Evolutionary conservation across 2,113 vertebrate genomes (phyloP), one percentile per base, ranked within the genome.

Genomic region (Trichomycterus rosablanca): DNA sequence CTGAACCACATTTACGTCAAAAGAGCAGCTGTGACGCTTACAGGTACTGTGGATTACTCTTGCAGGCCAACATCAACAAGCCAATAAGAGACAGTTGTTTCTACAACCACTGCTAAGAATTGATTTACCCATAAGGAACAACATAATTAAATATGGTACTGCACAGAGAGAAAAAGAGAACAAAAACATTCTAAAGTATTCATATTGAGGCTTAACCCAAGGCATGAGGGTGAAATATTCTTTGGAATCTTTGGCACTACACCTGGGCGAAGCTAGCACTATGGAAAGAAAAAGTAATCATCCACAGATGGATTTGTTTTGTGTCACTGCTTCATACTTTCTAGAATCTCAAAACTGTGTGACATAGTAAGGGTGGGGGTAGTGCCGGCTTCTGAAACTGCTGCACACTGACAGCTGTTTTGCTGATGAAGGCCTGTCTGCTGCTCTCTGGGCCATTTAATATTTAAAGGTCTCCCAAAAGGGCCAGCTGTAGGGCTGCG

Each of bases 391-490:
- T 62, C 57, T 53, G 15, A 20, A 46, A 44, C 50, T 68, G 20
- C 57, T 66, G 66, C 64, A 84, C 76, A 66, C 80, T 54, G 8
- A 78, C 81, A 78, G 56, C 78, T 81, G 84, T 49, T 71, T 74
- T 4, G 63, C 43, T 48, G 65, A 77, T 80, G 1, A 62, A 60
- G 56, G 5, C 1, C 11, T 52, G 52, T 1, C 59, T 50, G 60
- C 59, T 15, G 18, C 18, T 35, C 22, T 49, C 54, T 1, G 79
- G 48, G 85, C n/a, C 86, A 74, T 90, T 89, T 85, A 86, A 88
- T 86, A 32, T 87, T 91, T 89, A 89, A 90, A 91, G 84, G 44
- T 67, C 61, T 68, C 0, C 70, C 24, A 8, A 1, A 7, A 1
- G 62, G n/a, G 53, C 19, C 87, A 80, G 86, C 87, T 91, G 81